Evolutionary conservation across 2,113 vertebrate species (phyloP), one percentile per base, ranked within the genome.

Genomic region (Macaca mulatta): DNA sequence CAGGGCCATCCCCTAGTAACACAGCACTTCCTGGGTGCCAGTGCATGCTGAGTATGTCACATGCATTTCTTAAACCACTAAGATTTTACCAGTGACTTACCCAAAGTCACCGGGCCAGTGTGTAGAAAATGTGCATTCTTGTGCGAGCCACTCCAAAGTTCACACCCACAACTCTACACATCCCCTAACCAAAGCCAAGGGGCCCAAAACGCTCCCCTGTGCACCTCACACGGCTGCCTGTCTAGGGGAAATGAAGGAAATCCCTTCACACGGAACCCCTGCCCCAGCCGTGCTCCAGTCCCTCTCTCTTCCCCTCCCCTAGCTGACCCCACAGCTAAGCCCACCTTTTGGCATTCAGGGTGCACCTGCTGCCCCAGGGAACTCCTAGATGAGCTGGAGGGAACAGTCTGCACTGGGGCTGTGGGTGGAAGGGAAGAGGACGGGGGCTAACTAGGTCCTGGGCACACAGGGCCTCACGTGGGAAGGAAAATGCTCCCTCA

Each of bases 1-100:
- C 57, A n/a, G 79, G 1, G 0, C n/a, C 12, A 0, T 25, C 30
- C 52, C 69, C 55, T 11, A 1, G 17, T 10, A 22, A 35, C 40
- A 30, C 17, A 55, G 57, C 30, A n/a, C 75, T 11, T 80, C 32
- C 64, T 13, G 4, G 20, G 23, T 80, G 74, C 64, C 38, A 81
- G 48, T 50, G 35, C 72, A 1, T 13, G 64, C 75, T 55, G 32
- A 90, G 61, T 5, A 35, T 2, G 7, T 57, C 84, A 55, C 57
- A 7, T 4, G 77, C 18, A 8, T 69, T 50, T 57, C 85, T 82
- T 61, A 74, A 78, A 69, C 87, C 38, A 38, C 38, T 10, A 23
- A 45, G 50, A 59, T 72, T 61, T 89, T 48, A 43, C 81, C 57
- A 17, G 48, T 11, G 59, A 80, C 17, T 50, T 6, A 32, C 27